phyloP scores from a whole-genome alignment of 2,113 vertebrate species.

The Paedocypris sp. region DNA sequence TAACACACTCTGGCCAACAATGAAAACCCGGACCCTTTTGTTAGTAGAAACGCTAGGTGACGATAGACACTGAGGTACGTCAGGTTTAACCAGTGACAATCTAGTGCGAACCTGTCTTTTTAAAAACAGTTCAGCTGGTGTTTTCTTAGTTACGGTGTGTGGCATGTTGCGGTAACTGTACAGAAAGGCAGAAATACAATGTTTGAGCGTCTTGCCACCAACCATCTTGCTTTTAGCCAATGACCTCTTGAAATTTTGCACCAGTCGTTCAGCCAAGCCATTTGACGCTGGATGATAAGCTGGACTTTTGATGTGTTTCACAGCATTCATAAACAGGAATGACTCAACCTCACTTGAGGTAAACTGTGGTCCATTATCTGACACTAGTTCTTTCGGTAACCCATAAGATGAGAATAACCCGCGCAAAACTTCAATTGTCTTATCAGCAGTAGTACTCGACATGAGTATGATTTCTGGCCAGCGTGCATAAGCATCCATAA shows the following conservation, averaged over 20 bases:
- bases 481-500: background rate
- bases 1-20: constrained; percentile 4
- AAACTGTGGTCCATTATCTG: background rate
- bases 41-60: too few relatives aligned
- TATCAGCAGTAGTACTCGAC: background rate
- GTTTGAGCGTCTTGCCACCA: background rate
- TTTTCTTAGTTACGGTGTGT: background rate
- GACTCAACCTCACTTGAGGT: background rate
- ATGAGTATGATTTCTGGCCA: background rate
- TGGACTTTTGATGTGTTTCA: constrained; percentile 1
- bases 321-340: background rate
- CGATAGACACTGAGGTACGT: background rate
- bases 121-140: background rate
- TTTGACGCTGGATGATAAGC: background rate
- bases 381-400: background rate
- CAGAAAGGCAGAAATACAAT: background rate
- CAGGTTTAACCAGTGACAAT: background rate
- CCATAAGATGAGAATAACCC: background rate
- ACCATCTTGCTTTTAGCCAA: background rate
- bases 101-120: background rate
- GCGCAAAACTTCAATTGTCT: background rate
- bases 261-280: background rate
- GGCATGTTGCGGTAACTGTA: background rate
- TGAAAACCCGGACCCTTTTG: background rate
- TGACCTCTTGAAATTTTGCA: background rate